Conservation (phyloP, 2,888 invertebrate species). For the Argynnis bischoffii region DNA sequence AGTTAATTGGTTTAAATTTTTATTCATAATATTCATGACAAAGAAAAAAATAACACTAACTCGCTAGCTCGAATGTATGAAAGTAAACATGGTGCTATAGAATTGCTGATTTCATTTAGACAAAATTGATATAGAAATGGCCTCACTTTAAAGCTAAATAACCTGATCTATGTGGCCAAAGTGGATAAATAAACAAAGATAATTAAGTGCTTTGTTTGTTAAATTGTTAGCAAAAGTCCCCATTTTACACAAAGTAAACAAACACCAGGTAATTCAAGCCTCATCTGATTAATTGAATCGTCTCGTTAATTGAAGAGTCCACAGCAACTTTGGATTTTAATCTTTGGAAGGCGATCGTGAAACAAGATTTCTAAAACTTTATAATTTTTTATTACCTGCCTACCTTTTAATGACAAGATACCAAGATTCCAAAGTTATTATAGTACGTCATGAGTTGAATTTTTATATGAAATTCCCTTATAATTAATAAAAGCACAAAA, state of each 20-base stretch:
- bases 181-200: not conserved
- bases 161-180: not conserved
- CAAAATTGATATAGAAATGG: not conserved
- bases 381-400: constrained; percentile 21
- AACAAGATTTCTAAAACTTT: constrained; percentile 28
- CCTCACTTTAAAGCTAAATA: not conserved
- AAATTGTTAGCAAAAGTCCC: constrained; percentile 4
- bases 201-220: not conserved
- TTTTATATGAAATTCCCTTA: not conserved
- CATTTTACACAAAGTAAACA: constrained; percentile 33
- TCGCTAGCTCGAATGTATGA: no score
- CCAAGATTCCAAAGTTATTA: constrained; percentile 1
- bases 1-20: no score
- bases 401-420: constrained; percentile 1
- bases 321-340: constrained; percentile 33
- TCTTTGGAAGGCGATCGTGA: constrained; percentile 21
- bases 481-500: no score
- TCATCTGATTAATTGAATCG: constrained; percentile 30
- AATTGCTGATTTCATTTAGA: no score
- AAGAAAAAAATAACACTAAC: no score
- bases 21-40: no score
- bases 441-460: not conserved
- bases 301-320: constrained; percentile 32
- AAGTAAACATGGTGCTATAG: no score
- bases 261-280: constrained; percentile 39